Percentiles rank a stretch among this genome's conserved stretches.
These are phyloP conservation scores for Drosophila subpulchrella DNA, from an alignment of 1,140 invertebrate species.

Conservation along the genomic window DNA sequence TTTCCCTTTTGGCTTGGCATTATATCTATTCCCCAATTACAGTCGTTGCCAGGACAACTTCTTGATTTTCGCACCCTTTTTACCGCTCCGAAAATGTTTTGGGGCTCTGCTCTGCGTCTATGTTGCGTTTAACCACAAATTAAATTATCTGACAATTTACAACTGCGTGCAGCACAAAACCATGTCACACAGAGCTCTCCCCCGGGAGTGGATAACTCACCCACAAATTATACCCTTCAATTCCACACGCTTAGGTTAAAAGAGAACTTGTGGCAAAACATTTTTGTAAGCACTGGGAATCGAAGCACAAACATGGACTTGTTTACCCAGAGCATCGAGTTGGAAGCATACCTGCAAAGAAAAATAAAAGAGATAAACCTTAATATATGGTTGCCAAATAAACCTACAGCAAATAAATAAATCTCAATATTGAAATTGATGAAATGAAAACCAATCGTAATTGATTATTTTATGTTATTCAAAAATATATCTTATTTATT, in stretches of 20 bases:
- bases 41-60: conserved; percentile 63
- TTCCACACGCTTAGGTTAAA: background rate
- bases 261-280: conserved; percentile 5
- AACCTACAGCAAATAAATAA: background rate
- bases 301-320: background rate
- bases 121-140: conserved; percentile 78
- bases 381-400: background rate
- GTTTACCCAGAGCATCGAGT: background rate
- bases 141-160: conserved; percentile 78
- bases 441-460: background rate
- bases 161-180: conserved; percentile 37
- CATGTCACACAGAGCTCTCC: background rate
- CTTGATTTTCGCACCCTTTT: conserved; percentile 29
- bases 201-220: conserved; percentile 5
- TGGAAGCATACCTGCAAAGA: conserved; percentile 48
- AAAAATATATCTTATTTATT: too few relatives aligned
- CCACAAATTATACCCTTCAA: conserved; percentile 14
- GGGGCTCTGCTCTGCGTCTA: conserved; percentile 45
- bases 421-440: background rate
- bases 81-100: background rate
- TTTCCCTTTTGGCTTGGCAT: conserved; percentile 39
- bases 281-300: background rate
- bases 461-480: background rate
- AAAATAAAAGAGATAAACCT: background rate
- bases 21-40: conserved; percentile 67